Evolutionary conservation across 1,140 invertebrate genomes (phyloP).

Genomic region (Cataglyphis hispanica): DNA sequence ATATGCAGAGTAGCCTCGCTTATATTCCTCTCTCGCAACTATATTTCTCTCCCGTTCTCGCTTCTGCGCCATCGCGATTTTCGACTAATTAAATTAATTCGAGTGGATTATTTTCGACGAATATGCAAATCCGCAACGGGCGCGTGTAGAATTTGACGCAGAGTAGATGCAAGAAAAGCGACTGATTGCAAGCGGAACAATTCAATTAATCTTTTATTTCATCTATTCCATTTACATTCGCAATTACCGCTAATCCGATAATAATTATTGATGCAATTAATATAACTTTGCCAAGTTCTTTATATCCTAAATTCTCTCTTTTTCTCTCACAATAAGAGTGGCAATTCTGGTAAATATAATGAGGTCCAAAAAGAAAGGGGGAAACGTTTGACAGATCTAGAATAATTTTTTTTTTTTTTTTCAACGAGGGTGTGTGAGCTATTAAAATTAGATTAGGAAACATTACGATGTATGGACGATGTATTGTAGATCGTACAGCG

Average conservation of each 20-base stretch:
- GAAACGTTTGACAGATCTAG: background rate
- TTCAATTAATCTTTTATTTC: conserved; percentile 10
- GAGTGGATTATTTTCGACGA: conserved; percentile 67
- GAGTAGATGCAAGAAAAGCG: conserved; percentile 48
- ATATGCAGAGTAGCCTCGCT: conserved; percentile 73
- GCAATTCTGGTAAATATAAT: background rate
- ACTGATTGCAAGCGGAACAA: conserved; percentile 41
- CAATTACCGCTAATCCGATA: conserved; percentile 41
- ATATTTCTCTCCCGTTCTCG: background rate
- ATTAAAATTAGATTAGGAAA: background rate
- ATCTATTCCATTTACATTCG: conserved; percentile 26
- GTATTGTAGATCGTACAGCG: background rate
- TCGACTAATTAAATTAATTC: conserved; percentile 72
- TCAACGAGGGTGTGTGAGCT: background rate
- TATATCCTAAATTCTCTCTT: conserved; percentile 5
- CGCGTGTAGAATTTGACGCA: conserved; percentile 55
- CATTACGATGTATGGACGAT: background rate
- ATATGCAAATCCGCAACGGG: conserved; percentile 46
- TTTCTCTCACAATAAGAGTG: background rate
- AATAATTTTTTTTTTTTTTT: background rate
- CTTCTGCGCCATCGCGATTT: conserved; percentile 66
- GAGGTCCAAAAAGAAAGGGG: background rate
- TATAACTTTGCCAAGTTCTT: conserved; percentile 25
- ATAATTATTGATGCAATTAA: conserved; percentile 32
- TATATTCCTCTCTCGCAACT: conserved; percentile 16